Conservation (phyloP, 2,888 invertebrate species). For the Orthosia incerta region DNA sequence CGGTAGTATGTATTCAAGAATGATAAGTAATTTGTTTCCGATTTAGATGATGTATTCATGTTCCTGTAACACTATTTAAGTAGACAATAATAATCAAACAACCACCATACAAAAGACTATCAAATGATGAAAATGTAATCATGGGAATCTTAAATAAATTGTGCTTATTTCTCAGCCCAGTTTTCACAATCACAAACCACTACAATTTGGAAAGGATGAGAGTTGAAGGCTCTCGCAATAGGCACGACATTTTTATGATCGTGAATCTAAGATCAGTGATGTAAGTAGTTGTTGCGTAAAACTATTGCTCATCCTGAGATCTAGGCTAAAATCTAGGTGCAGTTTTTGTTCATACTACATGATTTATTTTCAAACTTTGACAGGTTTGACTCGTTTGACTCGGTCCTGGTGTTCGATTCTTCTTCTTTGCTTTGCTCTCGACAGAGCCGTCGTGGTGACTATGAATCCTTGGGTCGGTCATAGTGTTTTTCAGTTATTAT, state of each 20-base stretch:
- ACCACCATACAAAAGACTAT: neutral
- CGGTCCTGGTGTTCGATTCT: too few species aligned
- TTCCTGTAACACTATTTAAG: neutral
- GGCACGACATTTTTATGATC: slow-evolving; percentile 62
- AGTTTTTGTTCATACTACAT: slow-evolving; percentile 31
- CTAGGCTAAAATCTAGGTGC: slow-evolving; percentile 59
- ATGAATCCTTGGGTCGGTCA: too few species aligned
- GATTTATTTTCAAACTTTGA: neutral
- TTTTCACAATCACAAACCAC: slow-evolving; percentile 23
- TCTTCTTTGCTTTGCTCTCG: too few species aligned
- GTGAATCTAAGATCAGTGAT: slow-evolving; percentile 47
- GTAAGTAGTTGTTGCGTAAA: slow-evolving; percentile 55
- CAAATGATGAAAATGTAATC: neutral
- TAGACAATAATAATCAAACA: neutral
- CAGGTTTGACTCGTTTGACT: neutral
- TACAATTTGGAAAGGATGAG: slow-evolving; percentile 48
- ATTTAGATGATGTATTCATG: too few species aligned
- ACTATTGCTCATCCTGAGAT: slow-evolving; percentile 60
- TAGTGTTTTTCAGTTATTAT: too few species aligned
- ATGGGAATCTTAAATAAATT: neutral
- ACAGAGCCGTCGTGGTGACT: too few species aligned
- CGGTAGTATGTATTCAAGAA: neutral
- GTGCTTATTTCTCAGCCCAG: neutral
- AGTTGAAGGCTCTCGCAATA: slow-evolving; percentile 46
- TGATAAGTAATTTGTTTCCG: neutral